Conservation (phyloP, 2,113 vertebrate genomes). For the Panthera uncia region DNA sequence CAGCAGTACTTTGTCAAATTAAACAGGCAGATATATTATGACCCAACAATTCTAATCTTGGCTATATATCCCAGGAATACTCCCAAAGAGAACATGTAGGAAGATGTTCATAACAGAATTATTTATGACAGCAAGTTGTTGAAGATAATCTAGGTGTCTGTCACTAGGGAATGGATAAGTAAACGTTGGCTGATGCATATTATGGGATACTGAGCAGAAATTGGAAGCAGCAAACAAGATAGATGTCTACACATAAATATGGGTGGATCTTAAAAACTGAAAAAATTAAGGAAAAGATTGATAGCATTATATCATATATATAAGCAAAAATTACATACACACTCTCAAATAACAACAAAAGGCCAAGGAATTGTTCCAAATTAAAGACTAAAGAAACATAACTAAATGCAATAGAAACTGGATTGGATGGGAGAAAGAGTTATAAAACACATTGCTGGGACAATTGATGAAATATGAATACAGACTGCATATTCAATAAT, state of each 20-base stretch:
- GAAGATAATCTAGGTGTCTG: slow-evolving; percentile 4
- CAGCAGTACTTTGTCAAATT: background rate
- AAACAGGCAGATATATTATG: background rate
- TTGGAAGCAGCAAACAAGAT: slow-evolving; percentile 40
- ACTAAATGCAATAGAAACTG: slow-evolving; percentile 26
- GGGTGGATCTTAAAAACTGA: slow-evolving; percentile 1
- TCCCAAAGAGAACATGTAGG: background rate
- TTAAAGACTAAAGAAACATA: background rate
- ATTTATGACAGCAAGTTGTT: background rate
- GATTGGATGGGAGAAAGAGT: background rate
- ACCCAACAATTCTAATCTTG: background rate
- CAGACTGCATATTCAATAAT: background rate
- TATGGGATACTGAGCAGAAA: background rate
- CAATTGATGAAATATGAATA: background rate
- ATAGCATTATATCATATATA: background rate
- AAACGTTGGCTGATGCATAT: background rate
- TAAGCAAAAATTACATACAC: background rate
- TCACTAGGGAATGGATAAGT: background rate
- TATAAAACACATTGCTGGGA: background rate
- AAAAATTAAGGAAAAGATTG: background rate
- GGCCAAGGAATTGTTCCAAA: background rate
- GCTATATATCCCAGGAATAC: background rate
- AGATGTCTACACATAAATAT: background rate
- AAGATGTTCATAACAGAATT: slow-evolving; percentile 22
- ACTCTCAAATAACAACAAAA: background rate